phyloP scores from a whole-genome alignment of 1,140 invertebrate genomes.

The Hylaeus anthracinus region DNA sequence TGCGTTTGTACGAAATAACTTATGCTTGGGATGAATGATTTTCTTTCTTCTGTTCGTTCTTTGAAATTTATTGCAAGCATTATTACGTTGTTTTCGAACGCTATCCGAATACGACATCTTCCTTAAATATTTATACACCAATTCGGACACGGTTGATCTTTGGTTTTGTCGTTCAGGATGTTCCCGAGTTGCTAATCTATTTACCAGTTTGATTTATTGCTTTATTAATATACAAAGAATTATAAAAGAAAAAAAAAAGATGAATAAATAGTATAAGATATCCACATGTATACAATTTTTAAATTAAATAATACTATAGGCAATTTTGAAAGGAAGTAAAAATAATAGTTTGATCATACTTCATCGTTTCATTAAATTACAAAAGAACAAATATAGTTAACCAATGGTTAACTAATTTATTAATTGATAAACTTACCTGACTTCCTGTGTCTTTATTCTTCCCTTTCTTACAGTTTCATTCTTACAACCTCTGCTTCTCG shows the following conservation, averaged over 20 bases:
- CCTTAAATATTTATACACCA: constrained; percentile 67
- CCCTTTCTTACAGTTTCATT: not conserved
- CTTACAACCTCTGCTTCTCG: not conserved
- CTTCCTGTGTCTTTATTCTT: not conserved
- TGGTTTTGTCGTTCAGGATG: constrained; percentile 1
- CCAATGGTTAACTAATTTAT: too few relatives aligned
- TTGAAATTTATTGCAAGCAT: constrained; percentile 61
- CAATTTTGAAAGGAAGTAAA: too few relatives aligned
- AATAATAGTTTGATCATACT: too few relatives aligned
- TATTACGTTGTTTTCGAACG: constrained; percentile 48
- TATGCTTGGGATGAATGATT: not conserved
- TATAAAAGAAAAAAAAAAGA: too few relatives aligned
- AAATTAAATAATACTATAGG: too few relatives aligned
- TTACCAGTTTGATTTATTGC: not conserved
- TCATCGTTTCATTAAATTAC: not conserved
- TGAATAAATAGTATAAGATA: too few relatives aligned
- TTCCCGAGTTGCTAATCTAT: constrained; percentile 4
- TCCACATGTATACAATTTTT: too few relatives aligned
- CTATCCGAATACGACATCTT: constrained; percentile 42
- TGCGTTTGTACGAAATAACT: not conserved
- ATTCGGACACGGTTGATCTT: constrained; percentile 53
- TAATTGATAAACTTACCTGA: not conserved
- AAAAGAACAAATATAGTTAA: too few relatives aligned
- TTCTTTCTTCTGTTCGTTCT: constrained; percentile 38
- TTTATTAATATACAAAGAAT: too few relatives aligned